Evolutionary conservation across 1,140 invertebrate genomes (phyloP), one percentile per base, ranked within the genome.

Genomic region (Scaptomyza montana): DNA sequence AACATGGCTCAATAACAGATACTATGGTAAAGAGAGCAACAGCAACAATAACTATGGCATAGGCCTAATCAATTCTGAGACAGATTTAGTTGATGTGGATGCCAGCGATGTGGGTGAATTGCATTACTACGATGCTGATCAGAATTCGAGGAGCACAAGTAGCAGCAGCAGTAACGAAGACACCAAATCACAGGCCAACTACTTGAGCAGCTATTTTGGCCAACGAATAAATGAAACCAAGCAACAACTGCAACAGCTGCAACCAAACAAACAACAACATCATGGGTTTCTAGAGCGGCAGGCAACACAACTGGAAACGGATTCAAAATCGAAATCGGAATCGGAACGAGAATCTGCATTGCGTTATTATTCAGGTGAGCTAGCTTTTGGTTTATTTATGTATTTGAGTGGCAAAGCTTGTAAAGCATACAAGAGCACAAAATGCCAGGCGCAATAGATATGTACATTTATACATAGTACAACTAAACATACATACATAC

Each of bases 91-190:
- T 1, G 43, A 51, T 2, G 30, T 60, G 12, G 49, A 62, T 1
- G 30, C 55, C 12, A 65, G 13, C 4, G 49, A 66, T 9, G 49
- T 84, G 53, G 80, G 69, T 7, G 69, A 85, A 19, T 28, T 85
- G 69, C 80, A 85, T 53, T 85, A 71, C 50, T 85, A 77, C 30
- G 80, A 84, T 53, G 72, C 28, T 41, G 51, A 28, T 16, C 19
- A 30, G 33, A 47, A 10, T 10, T 28, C 53, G n/a, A 64, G 46
- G 3, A 80, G 49, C 39, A 33, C 1, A 5, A 33, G 28, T 6
- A 30, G 3, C 28, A 30, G 28, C 28, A 30, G 30, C 7, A 33
- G 30, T 41, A 43, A 25, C 60, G 67, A 53, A 9, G 64, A 68
- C 41, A 49, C 19, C 46, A 59, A 79, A 47, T 50, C 69, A 5